Evolutionary conservation across 2,888 invertebrate species (phyloP), one percentile per base, ranked within the genome.

Genomic region (Pseudolycoriella hygida): DNA sequence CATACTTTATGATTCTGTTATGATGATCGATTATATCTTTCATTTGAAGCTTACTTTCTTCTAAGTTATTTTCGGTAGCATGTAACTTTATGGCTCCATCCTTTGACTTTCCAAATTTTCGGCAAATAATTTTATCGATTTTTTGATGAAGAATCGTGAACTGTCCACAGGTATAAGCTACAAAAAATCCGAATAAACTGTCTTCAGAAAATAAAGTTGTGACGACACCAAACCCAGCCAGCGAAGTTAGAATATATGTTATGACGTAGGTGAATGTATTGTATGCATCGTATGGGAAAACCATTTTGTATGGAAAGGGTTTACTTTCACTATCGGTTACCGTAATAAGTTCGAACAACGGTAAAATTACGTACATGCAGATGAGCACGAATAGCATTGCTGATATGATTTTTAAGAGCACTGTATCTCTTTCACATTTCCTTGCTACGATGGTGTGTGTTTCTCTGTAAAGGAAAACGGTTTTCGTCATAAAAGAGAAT

Each of bases 301-400:
- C 44, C 64, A 64, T 64, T 54, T 61, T 61, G 43, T 65, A 64
- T 1, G 64, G 64, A 51, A 64, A 65, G n/a, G 63, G 64, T 46
- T 60, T 63, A 18, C 54, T 53, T 0, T 18, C 25, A 6, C 19
- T 17, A 20, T 41, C 34, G 17, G 37, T 48, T 45, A 51, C 40
- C 40, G 45, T 17, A 39, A 56, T 53, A 2, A 64, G 40, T 45
- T 60, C 60, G 2, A 62, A 44, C 5, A 64, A 25, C 2, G 64
- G 64, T 42, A 64, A 20, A 2, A 57, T 43, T 19, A 64, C 62
- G 43, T 65, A 64, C 59, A 65, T 59, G 1, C 55, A 51, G 38
- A 64, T 64, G 3, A 64, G 51, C 10, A 57, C 55, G 19, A 57
- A 54, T 10, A 60, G 48, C 41, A 65, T 50, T 2, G 55, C 48